A percentile compares a stretch with the other conserved stretches of the same genome.
phyloP scores from a whole-genome alignment of 2,797 vertebrate species.

The Ibycter americanus region DNA sequence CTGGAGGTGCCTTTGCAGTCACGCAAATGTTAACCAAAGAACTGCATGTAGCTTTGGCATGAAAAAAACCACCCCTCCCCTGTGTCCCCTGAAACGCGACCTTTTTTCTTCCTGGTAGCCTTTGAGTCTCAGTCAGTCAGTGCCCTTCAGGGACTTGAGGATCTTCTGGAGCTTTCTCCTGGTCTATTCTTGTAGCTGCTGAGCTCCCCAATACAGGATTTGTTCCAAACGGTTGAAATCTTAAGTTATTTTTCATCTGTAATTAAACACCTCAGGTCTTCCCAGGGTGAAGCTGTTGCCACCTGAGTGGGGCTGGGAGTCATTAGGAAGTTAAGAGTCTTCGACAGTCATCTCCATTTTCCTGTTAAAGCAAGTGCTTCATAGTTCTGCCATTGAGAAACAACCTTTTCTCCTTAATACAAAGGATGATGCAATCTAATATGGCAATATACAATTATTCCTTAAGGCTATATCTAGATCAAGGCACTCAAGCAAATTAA shows the following conservation, averaged over 20 bases:
- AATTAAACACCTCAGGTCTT: not conserved
- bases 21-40: not conserved
- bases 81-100: not conserved
- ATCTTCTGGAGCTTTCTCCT: not conserved
- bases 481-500: conserved; percentile 51
- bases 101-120: not conserved
- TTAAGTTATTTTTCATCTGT: not conserved
- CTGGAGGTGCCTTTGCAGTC: not conserved
- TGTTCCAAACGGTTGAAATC: not conserved
- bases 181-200: not conserved
- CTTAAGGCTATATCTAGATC: conserved; percentile 48
- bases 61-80: accelerated
- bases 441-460: conserved; percentile 5
- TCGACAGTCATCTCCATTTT: not conserved
- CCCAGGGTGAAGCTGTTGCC: not conserved
- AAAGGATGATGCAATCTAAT: conserved; percentile 18
- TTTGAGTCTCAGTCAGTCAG: not conserved
- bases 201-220: not conserved
- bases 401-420: conserved; percentile 15
- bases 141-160: not conserved
- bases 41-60: not conserved
- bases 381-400: not conserved
- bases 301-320: not conserved
- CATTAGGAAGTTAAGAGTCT: not conserved
- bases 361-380: not conserved